phyloP scores from a whole-genome alignment of 2,113 vertebrate species.

The Phocoena sinus region DNA sequence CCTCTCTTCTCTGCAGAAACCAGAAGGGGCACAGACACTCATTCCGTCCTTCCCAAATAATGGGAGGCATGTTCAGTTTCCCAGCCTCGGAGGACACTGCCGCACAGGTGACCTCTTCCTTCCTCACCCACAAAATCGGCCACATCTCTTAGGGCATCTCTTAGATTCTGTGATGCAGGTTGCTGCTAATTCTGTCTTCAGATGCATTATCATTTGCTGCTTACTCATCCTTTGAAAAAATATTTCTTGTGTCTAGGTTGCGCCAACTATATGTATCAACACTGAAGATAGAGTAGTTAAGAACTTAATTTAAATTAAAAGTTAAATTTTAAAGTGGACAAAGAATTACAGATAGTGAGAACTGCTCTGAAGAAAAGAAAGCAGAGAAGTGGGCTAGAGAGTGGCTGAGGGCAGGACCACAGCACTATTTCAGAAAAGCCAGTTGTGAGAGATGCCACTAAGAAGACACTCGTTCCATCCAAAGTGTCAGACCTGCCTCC shows the following conservation, averaged over 20 bases:
- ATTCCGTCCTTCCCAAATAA: background rate
- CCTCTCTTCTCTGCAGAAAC: background rate
- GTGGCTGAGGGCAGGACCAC: background rate
- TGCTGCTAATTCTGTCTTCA: background rate
- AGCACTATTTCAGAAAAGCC: background rate
- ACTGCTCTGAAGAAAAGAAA: background rate
- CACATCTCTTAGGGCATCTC: background rate
- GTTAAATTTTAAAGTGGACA: background rate
- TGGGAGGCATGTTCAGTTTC: background rate
- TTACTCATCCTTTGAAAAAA: background rate
- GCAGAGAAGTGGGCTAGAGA: background rate
- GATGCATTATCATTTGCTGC: too few relatives aligned
- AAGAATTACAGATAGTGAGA: background rate
- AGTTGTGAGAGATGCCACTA: background rate
- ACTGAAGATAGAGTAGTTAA: background rate
- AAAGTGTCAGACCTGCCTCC: fast-evolving
- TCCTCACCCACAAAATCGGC: background rate
- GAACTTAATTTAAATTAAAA: background rate
- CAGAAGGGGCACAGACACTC: background rate
- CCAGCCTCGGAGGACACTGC: background rate
- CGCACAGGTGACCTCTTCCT: background rate
- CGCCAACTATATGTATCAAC: background rate
- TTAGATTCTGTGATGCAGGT: background rate
- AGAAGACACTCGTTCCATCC: background rate
- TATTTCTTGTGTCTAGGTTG: background rate